phyloP scores from a whole-genome alignment of 2,797 vertebrate species.

The Characodon lateralis region DNA sequence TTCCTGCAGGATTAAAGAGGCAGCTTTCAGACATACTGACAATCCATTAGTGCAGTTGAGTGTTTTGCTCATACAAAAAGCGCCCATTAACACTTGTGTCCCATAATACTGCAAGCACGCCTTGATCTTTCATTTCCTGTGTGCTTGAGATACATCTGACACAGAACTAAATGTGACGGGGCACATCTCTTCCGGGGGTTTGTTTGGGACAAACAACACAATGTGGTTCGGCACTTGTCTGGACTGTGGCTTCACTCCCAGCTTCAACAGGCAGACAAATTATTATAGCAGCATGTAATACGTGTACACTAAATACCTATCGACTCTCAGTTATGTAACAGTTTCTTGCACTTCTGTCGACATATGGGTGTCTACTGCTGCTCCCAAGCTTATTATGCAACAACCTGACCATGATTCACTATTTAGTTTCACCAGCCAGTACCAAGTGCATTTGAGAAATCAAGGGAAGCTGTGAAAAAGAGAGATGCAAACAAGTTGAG shows the following conservation, averaged over 20 bases:
- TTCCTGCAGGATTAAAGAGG: conserved; percentile 66
- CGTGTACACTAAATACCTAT: conserved; percentile 35
- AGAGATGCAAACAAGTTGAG: conserved; percentile 10
- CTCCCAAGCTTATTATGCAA: conserved; percentile 58
- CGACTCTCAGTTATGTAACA: conserved; percentile 54
- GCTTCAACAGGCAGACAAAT: conserved; percentile 39
- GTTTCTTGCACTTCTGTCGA: conserved; percentile 42
- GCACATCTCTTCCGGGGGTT: conserved; percentile 26
- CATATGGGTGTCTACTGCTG: conserved; percentile 24
- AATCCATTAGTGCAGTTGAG: conserved; percentile 70
- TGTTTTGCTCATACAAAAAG: conserved; percentile 55
- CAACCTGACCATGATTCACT: conserved; percentile 42
- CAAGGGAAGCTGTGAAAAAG: conserved; percentile 43
- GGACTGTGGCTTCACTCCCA: conserved; percentile 23
- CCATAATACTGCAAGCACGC: conserved; percentile 56
- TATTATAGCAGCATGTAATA: conserved; percentile 37
- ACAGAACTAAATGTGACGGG: conserved; percentile 32
- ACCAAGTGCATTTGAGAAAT: conserved; percentile 14
- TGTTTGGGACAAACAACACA: conserved; percentile 37
- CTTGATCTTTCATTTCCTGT: conserved; percentile 50
- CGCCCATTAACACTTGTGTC: conserved; percentile 67
- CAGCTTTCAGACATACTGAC: conserved; percentile 70
- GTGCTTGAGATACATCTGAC: conserved; percentile 43
- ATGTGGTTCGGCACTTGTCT: conserved; percentile 16
- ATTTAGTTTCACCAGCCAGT: conserved; percentile 40